Conservation (phyloP, 1,140 invertebrate species). For the Archegozetes longisetosus region DNA sequence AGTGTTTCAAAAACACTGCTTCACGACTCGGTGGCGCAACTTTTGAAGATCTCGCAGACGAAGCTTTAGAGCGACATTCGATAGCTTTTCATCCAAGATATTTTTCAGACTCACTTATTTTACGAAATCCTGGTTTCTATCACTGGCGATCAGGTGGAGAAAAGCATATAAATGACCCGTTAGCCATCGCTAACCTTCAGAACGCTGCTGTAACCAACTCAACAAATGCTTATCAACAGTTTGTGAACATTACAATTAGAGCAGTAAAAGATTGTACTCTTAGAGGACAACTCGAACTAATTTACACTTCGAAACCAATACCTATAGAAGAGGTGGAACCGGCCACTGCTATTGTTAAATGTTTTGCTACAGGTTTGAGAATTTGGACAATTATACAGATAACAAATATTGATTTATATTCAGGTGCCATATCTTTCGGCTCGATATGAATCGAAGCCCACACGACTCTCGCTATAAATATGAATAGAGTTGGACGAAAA, state of each 20-base stretch:
- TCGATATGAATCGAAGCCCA: constrained; percentile 86
- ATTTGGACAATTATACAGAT: background rate
- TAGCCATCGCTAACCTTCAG: constrained; percentile 80
- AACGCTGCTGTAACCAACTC: constrained; percentile 71
- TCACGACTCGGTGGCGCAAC: constrained; percentile 86
- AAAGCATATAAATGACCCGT: constrained; percentile 92
- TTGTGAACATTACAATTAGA: constrained; percentile 68
- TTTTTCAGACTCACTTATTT: constrained; percentile 49
- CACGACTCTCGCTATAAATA: constrained; percentile 80
- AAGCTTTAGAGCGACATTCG: constrained; percentile 66
- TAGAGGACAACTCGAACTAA: constrained; percentile 75
- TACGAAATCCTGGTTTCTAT: constrained; percentile 84
- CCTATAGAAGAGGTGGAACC: constrained; percentile 73
- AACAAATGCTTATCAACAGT: constrained; percentile 66
- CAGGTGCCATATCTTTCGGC: constrained; percentile 91
- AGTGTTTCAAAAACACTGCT: constrained; percentile 87
- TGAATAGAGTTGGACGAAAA: constrained; percentile 90
- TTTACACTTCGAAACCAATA: constrained; percentile 49
- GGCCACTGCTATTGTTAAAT: constrained; percentile 85
- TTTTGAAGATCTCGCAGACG: constrained; percentile 71
- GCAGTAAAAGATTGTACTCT: constrained; percentile 74
- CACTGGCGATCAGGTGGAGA: constrained; percentile 94
- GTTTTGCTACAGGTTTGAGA: constrained; percentile 57
- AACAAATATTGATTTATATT: too few species aligned
- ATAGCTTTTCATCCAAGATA: constrained; percentile 51